A percentile compares a stretch with the other conserved stretches of the same genome.
phyloP scores from a whole-genome alignment of 2,888 invertebrate species.

The Aplocera efformata region DNA sequence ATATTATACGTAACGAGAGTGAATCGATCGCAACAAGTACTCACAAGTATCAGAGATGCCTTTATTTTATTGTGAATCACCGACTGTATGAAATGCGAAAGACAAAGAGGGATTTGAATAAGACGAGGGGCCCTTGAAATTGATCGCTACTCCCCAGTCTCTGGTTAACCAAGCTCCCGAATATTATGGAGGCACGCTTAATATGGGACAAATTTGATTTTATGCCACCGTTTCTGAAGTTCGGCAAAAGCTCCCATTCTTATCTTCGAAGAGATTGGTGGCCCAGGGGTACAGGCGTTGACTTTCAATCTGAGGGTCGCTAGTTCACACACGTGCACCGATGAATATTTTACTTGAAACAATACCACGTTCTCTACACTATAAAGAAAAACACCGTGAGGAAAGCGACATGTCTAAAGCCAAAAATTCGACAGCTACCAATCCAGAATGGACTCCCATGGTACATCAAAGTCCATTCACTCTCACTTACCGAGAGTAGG shows the following conservation, averaged over 20 bases:
- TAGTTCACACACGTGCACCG: no score
- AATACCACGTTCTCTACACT: no score
- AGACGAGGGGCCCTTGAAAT: constrained; percentile 74
- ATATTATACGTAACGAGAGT: constrained; percentile 5
- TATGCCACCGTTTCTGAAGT: constrained; percentile 34
- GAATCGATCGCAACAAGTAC: constrained; percentile 19
- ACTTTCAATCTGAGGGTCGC: no score
- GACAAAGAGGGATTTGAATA: constrained; percentile 78
- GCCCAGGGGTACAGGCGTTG: no score
- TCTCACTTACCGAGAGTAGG: no score
- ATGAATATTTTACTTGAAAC: no score
- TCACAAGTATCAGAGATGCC: constrained; percentile 22
- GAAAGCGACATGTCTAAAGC: no score
- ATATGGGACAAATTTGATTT: constrained; percentile 75
- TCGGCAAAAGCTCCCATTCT: neutral
- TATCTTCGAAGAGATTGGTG: no score
- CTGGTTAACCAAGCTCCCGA: constrained; percentile 70
- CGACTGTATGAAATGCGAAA: constrained; percentile 68
- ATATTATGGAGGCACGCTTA: constrained; percentile 54
- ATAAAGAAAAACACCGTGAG: no score
- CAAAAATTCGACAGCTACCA: no score
- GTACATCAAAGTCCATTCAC: no score
- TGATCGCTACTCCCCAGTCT: constrained; percentile 73
- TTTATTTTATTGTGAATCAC: constrained; percentile 66
- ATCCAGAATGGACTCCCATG: no score